These are phyloP conservation scores for Ranitomeya variabilis DNA, from an alignment of 2,113 vertebrate genomes.

Conservation along the genomic window DNA sequence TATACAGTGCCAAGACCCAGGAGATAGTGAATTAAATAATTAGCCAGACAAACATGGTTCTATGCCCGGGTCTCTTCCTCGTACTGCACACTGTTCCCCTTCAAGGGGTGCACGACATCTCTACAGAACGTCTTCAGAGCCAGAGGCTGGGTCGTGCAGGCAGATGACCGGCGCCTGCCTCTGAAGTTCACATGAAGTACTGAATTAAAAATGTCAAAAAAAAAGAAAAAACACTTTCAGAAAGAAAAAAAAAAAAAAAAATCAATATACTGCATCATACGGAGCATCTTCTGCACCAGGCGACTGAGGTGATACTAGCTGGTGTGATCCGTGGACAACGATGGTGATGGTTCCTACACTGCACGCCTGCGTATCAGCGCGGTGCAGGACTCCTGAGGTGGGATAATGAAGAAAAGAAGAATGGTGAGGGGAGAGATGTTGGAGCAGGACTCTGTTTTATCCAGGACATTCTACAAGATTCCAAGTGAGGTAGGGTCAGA, in stretches of 20 bases:
- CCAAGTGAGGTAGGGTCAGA: not conserved
- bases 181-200: not conserved
- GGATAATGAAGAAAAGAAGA: not conserved
- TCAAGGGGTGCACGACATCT: not conserved
- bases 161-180: not conserved
- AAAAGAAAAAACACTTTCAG: not conserved
- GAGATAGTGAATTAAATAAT: conserved; percentile 10
- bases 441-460: conserved; percentile 55
- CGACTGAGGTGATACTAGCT: not conserved
- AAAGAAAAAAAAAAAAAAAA: not conserved
- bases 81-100: not conserved
- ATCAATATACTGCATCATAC: conserved; percentile 33
- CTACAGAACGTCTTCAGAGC: not conserved
- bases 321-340: not conserved
- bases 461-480: conserved; percentile 27
- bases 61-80: not conserved
- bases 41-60: not conserved
- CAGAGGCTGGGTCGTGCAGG: not conserved
- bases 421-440: conserved; percentile 57
- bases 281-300: conserved; percentile 4
- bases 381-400: not conserved
- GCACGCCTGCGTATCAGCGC: not conserved
- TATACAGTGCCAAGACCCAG: not conserved
- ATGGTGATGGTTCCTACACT: not conserved
- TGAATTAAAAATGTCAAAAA: not conserved